Percentiles rank a stretch among this genome's conserved stretches.
phyloP scores from a whole-genome alignment of 2,888 invertebrate genomes.

The Xanthorhoe designata region DNA sequence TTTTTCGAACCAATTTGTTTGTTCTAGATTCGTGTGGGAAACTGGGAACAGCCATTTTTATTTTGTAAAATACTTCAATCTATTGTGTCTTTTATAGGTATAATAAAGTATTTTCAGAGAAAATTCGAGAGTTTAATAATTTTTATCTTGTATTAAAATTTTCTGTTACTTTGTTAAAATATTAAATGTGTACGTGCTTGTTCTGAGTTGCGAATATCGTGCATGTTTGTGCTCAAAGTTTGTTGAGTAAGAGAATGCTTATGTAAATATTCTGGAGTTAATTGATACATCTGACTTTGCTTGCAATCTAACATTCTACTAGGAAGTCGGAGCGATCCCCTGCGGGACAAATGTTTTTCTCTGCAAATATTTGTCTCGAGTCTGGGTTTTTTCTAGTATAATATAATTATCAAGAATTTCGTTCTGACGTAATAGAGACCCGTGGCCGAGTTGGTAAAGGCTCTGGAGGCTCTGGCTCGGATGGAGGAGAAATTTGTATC shows the following conservation, averaged over 20 bases:
- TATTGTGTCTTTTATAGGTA: neutral
- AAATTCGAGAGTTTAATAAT: neutral
- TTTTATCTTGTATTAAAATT: neutral
- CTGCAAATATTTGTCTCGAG: no score
- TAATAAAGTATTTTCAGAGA: neutral
- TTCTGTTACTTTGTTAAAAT: neutral
- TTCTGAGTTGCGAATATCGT: conserved; percentile 3
- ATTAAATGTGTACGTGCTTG: conserved; percentile 4
- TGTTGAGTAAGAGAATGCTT: conserved; percentile 8
- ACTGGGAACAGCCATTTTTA: neutral
- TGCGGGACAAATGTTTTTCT: no score
- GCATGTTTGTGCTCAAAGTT: conserved; percentile 17
- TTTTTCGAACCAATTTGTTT: neutral
- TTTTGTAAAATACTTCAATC: neutral
- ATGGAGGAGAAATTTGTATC: no score
- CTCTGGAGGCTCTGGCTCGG: no score
- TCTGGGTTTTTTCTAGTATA: no score
- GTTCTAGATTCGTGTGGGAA: neutral
- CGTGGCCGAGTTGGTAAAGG: no score
- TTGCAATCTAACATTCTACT: neutral
- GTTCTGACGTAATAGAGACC: no score
- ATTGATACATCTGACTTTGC: neutral
- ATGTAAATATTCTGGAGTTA: neutral
- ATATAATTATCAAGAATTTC: no score
- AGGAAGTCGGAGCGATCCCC: no score